These are phyloP conservation scores for Eurypyga helias DNA, from an alignment of 2,113 vertebrate genomes.

Conservation along the genomic window DNA sequence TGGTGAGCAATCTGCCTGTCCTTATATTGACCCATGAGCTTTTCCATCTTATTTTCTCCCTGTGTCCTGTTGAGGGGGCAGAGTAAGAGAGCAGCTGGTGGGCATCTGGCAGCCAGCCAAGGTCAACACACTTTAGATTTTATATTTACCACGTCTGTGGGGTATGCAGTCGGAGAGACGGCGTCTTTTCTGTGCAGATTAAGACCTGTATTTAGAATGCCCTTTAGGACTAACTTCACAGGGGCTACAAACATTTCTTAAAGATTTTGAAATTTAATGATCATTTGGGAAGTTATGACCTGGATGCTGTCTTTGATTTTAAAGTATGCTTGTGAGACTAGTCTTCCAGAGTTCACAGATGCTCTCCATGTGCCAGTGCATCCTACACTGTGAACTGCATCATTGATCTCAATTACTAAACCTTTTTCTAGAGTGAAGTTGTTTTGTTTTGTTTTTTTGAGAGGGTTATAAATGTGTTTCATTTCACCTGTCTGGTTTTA, in stretches of 20 bases:
- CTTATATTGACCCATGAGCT: not conserved
- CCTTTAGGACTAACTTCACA: not conserved
- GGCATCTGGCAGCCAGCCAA: not conserved
- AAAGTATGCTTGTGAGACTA: not conserved
- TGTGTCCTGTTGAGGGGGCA: not conserved
- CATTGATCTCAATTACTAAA: not conserved
- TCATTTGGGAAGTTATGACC: not conserved
- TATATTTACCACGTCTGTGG: not conserved
- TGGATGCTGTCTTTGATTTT: not conserved
- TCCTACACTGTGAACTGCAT: not conserved
- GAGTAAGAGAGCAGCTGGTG: not conserved
- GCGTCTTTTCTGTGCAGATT: not conserved
- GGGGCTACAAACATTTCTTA: not conserved
- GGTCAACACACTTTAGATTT: not conserved
- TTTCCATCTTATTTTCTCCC: not conserved
- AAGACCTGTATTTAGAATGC: not conserved
- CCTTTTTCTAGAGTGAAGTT: not conserved
- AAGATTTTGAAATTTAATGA: not conserved
- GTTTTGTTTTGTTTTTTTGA: not conserved
- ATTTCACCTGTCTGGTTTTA: not conserved
- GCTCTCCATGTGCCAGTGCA: not conserved
- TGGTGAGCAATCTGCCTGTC: rapidly evolving
- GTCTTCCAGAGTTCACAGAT: not conserved
- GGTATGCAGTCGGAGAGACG: not conserved
- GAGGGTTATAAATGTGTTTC: not conserved